Conservation (phyloP, 2,888 invertebrate genomes). For the Gymnocheta viridis region DNA sequence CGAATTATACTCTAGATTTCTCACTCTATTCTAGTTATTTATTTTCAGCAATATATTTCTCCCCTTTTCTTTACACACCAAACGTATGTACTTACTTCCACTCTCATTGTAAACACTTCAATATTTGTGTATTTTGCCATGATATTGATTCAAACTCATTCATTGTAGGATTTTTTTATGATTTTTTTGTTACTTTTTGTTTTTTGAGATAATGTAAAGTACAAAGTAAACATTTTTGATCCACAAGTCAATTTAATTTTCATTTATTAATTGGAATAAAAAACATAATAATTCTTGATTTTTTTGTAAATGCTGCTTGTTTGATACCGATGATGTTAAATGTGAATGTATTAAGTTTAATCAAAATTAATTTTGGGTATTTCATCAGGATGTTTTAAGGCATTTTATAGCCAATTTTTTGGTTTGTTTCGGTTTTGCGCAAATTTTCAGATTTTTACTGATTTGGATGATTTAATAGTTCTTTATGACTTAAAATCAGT, state of each 20-base stretch:
- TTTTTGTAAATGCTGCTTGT: neutral
- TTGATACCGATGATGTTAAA: neutral
- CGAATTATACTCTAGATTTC: neutral
- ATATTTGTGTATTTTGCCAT: constrained; percentile 3
- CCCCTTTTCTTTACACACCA: neutral
- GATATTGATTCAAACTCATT: constrained; percentile 21
- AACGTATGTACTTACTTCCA: neutral
- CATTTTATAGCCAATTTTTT: too few relatives aligned
- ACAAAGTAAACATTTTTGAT: constrained; percentile 49
- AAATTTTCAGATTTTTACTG: too few relatives aligned
- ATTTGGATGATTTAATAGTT: too few relatives aligned
- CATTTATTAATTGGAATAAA: constrained; percentile 22
- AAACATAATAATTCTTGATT: neutral
- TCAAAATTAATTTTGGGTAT: neutral
- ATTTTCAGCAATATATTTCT: neutral
- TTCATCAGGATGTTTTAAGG: neutral
- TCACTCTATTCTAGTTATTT: neutral
- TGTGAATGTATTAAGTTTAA: neutral
- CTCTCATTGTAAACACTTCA: constrained; percentile 8
- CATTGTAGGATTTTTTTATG: neutral
- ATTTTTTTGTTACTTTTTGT: neutral
- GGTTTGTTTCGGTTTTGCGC: too few relatives aligned
- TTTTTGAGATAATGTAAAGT: constrained; percentile 39
- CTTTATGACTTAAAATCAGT: too few relatives aligned
- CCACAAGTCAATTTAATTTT: constrained; percentile 52